These are phyloP conservation scores for Amblyraja radiata DNA, from an alignment of 2,797 vertebrate species.

Conservation along the genomic window DNA sequence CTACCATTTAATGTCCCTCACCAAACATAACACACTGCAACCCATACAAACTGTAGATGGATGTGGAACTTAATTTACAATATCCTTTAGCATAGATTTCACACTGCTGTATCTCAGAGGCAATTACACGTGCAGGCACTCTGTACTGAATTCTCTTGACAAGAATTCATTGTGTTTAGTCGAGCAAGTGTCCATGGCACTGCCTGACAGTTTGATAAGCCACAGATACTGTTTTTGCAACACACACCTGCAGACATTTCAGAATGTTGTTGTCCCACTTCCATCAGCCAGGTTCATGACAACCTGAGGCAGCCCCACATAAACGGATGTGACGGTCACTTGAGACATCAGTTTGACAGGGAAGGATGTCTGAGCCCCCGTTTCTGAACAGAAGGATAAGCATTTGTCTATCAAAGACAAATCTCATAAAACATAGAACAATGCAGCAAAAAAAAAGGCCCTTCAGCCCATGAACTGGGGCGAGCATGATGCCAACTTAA, in stretches of 20 bases:
- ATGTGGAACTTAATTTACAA: background rate
- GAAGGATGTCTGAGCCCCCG: background rate
- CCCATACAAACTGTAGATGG: background rate
- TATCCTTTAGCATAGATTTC: background rate
- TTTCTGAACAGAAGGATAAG: slow-evolving; percentile 4
- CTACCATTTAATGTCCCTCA: background rate
- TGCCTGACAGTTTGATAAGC: slow-evolving; percentile 3
- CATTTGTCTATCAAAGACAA: background rate
- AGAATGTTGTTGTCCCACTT: background rate
- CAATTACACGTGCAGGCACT: background rate
- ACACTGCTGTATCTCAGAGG: background rate
- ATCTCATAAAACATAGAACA: background rate
- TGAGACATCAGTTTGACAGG: background rate
- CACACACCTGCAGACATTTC: slow-evolving; percentile 13
- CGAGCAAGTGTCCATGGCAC: slow-evolving; percentile 22
- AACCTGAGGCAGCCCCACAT: background rate
- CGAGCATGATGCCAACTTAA: too few relatives aligned
- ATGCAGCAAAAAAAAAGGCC: too few relatives aligned
- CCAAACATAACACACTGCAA: background rate
- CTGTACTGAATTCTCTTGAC: slow-evolving; percentile 6
- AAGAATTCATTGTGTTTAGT: background rate
- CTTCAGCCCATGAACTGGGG: too few relatives aligned
- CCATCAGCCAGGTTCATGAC: slow-evolving; percentile 13
- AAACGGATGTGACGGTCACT: background rate
- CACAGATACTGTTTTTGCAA: background rate